Base-by-base conservation (phyloP, 64 coral and sea anemone species). In the Porites lutea region DNA sequence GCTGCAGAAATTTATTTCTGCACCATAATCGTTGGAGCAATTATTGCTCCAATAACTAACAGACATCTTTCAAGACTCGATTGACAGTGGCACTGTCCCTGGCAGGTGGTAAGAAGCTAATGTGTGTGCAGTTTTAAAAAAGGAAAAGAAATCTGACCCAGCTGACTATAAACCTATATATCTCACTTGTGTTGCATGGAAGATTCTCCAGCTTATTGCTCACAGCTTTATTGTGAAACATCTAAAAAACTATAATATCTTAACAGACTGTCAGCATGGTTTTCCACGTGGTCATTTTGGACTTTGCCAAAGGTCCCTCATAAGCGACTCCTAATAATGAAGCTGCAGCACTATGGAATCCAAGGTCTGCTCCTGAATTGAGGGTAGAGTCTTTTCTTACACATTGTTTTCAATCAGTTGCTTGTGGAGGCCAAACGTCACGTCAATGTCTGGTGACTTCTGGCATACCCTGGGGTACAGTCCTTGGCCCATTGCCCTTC, bases 201-300 rank as follows among this genome's bases (percentile, higher is more conserved):
- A 91, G 70, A 52, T 91, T 43, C 79, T 91, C 23, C 79, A 91
- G 52, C 79, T 83, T 50, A 91, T 91, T 71, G 59, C 83, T 27
- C 76, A 90, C 61, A 90, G 88, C 21, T 63, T 79, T 79, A 61
- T 90, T 20, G 81, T 90, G 75, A 91, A 91, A 73, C 79, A 72
- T 82, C 51, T 91, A 68, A 52, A 91, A 37, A 23, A 45, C 50
- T 37, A 91, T 66, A 83, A 61, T 27, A 91, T 91, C 48, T 77
- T 83, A 46, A 59, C 74, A 48, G 79, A 91, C 52, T 58, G 18
- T 59, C 79, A 91, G 79, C 78, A 91, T 91, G 89, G 89, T 48
- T 91, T 91, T 55, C 53, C 53, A 55, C 53, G 79, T 15, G 18
- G 79, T 82, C 79, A 19, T 82, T 54, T 62, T 82, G 52, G 79